Conservation (phyloP, 2,113 vertebrate genomes). For the Carassius gibelio region DNA sequence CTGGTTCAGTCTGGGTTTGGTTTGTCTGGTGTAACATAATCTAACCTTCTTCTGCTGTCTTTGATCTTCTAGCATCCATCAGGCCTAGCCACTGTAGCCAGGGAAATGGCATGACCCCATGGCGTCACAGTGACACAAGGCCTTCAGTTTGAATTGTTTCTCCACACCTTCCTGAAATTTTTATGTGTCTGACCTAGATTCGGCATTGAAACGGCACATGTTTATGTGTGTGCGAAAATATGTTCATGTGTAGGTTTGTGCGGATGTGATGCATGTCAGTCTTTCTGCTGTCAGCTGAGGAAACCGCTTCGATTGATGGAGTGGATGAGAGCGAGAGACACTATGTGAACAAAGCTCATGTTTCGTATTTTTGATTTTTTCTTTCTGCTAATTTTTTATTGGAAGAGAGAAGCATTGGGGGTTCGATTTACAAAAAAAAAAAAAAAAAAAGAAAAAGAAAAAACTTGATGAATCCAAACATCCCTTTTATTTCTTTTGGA, state of each 20-base stretch:
- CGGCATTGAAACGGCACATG: slow-evolving; percentile 29
- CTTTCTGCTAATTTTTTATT: slow-evolving; percentile 40
- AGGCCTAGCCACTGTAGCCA: slow-evolving; percentile 27
- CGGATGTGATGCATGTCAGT: slow-evolving; percentile 67
- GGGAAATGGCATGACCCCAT: slow-evolving; percentile 48
- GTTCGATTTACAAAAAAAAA: not conserved
- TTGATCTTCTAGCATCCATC: slow-evolving; percentile 54
- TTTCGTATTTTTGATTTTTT: slow-evolving; percentile 47
- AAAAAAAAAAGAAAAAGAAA: not conserved
- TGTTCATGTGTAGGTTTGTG: slow-evolving; percentile 44
- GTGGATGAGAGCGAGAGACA: slow-evolving; percentile 43
- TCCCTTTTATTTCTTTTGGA: slow-evolving; percentile 9
- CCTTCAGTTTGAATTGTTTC: slow-evolving; percentile 63
- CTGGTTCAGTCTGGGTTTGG: slow-evolving; percentile 9
- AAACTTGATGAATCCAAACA: slow-evolving; percentile 56
- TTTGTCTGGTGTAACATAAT: not conserved
- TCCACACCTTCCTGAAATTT: slow-evolving; percentile 70
- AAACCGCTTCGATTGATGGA: slow-evolving; percentile 56
- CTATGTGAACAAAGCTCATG: slow-evolving; percentile 59
- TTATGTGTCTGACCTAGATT: slow-evolving; percentile 79
- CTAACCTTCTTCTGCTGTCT: not conserved
- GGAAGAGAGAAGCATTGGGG: slow-evolving; percentile 61
- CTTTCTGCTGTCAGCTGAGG: slow-evolving; percentile 64
- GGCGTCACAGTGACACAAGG: slow-evolving; percentile 31
- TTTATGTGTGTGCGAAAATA: slow-evolving; percentile 18